Percentiles rank a stretch among this genome's conserved stretches.
These are phyloP conservation scores for Caenorhabditis sp. DNA, from an alignment of 2,888 invertebrate species.

Conservation along the genomic window DNA sequence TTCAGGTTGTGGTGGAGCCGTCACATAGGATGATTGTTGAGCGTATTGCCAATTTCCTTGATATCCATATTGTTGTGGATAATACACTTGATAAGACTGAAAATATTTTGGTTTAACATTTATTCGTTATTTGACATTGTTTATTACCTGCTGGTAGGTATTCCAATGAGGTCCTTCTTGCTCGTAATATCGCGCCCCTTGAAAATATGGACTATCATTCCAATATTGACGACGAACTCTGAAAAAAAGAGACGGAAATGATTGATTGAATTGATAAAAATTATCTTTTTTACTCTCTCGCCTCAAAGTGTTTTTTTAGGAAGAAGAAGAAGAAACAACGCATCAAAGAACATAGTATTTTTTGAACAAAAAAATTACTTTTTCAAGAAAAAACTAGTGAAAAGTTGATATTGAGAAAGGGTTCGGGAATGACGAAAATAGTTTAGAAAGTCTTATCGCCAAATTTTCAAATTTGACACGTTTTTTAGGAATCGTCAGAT, in stretches of 20 bases:
- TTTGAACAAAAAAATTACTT: neutral
- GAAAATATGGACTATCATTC: conserved; percentile 30
- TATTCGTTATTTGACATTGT: conserved; percentile 19
- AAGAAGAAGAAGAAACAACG: neutral
- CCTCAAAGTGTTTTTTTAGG: neutral
- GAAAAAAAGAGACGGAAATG: conserved; percentile 17
- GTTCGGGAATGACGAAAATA: too few species aligned
- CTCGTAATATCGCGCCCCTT: conserved; percentile 29
- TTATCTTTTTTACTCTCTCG: neutral
- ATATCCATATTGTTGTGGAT: conserved; percentile 12
- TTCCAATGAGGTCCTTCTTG: conserved; percentile 19
- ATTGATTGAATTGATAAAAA: neutral
- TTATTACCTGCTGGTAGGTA: neutral
- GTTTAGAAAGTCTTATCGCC: too few species aligned
- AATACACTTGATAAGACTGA: neutral
- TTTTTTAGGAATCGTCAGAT: too few species aligned
- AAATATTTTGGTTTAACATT: too few species aligned
- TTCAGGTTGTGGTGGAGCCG: conserved; percentile 16
- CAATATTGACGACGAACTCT: conserved; percentile 39
- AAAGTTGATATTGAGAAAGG: too few species aligned
- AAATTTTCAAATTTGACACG: too few species aligned
- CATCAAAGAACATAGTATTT: neutral
- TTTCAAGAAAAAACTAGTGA: neutral
- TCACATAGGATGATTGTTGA: conserved; percentile 20
- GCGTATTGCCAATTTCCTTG: conserved; percentile 17